Conservation (phyloP, 2,113 vertebrate species). For the Corvus moneduloides region DNA sequence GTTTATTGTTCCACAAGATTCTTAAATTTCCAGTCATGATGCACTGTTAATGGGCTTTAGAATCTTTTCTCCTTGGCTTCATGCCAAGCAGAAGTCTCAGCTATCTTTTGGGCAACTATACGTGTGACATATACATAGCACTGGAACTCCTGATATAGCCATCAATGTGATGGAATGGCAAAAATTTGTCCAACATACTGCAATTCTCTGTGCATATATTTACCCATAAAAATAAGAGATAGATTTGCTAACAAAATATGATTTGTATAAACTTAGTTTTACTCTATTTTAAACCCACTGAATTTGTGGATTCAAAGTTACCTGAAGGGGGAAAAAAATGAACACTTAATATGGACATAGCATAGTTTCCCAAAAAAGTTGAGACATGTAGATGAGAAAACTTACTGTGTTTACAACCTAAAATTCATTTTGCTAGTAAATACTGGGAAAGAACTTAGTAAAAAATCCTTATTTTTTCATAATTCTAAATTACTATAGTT, state of each 20-base stretch:
- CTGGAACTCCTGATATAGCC: not conserved
- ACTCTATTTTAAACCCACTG: not conserved
- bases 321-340: not conserved
- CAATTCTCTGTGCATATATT: not conserved
- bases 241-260: not conserved
- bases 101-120: constrained; percentile 31
- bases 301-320: not conserved
- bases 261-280: not conserved
- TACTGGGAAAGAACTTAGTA: not conserved
- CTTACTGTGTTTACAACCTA: not conserved
- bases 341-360: not conserved
- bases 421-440: not conserved
- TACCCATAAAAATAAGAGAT: not conserved
- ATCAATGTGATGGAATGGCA: not conserved
- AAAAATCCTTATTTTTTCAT: not conserved
- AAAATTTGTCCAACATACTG: not conserved
- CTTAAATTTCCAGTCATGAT: constrained; percentile 42
- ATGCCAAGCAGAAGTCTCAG: constrained; percentile 51
- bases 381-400: not conserved
- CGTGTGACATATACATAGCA: not conserved
- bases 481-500: not conserved
- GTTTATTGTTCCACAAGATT: constrained; percentile 45
- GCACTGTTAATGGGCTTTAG: constrained; percentile 30
- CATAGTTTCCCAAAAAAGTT: not conserved
- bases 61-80: constrained; percentile 37